Conservation (phyloP, 2,888 invertebrate genomes). For the Cordilura impudica region DNA sequence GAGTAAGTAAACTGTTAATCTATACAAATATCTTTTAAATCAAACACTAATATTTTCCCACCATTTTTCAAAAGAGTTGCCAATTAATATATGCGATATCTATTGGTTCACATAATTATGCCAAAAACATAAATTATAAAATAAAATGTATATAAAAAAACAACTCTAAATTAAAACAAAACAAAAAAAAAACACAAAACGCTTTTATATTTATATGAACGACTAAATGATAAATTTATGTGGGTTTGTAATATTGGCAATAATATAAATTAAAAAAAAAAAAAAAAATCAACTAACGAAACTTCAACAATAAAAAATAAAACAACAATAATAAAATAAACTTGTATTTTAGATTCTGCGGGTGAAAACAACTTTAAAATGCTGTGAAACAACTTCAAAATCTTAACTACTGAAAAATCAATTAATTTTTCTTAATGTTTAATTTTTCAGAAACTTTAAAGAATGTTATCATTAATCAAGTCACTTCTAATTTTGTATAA, state of each 20-base stretch:
- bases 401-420: too few species aligned
- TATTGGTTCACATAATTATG: slow-evolving; percentile 38
- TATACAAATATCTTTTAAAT: slow-evolving; percentile 33
- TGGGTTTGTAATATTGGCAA: slow-evolving; percentile 35
- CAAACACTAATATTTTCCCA: slow-evolving; percentile 38
- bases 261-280: slow-evolving; percentile 23
- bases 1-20: slow-evolving; percentile 30
- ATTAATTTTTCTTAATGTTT: background rate
- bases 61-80: slow-evolving; percentile 35
- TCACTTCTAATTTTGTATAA: too few species aligned
- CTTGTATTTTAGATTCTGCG: background rate
- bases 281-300: background rate
- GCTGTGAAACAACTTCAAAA: too few species aligned
- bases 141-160: too few species aligned
- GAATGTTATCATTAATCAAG: too few species aligned
- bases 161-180: background rate
- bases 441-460: too few species aligned
- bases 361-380: too few species aligned
- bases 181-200: slow-evolving; percentile 6
- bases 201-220: slow-evolving; percentile 14
- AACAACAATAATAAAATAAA: slow-evolving; percentile 21
- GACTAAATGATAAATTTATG: slow-evolving; percentile 42
- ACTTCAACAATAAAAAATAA: background rate
- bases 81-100: slow-evolving; percentile 52
- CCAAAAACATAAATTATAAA: slow-evolving; percentile 45